Evolutionary conservation across 2,113 vertebrate species (phyloP), one percentile per base, ranked within the genome.

Genomic region (Trematocara macrostoma): DNA sequence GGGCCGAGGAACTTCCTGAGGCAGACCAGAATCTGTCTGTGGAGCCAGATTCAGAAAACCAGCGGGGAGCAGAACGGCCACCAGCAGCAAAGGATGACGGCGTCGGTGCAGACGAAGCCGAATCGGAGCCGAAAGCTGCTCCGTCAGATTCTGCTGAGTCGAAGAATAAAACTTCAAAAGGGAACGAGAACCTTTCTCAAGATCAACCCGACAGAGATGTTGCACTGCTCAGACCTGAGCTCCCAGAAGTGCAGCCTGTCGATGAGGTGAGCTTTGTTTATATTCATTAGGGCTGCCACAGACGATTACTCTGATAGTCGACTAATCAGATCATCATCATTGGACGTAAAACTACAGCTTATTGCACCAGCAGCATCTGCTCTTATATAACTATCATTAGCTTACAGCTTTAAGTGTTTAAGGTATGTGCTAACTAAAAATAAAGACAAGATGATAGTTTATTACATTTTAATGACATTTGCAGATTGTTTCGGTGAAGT

Each of bases 251-350:
- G 3, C 47, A 2, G 12, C 45, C 64, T 5, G 20, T 42, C 31
- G 47, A 51, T 78, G 57, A 81, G 85, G 94, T 93, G 76, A 91
- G 89, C 7, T 29, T 42, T 29, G 42, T 34, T 31, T 10, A 23
- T 42, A 55, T 31, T 5, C 23, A 26, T 11, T 47, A 15, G 42
- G 6, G 42, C 42, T 42, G 40, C 40, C 40, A 42, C 40, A 42
- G 12, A 42, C 5, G 40, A 42, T 42, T 42, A 42, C 12, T 45
- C 12, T 45, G 42, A 45, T 14, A 45, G 42, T 45, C 2, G 5
- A 5, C 40, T 42, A 42, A 42, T 42, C 40, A 42, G 40, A 40
- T 40, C 40, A 40, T 11, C 40, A 40, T 40, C 40, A 40, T 40
- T 42, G 5, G 1, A 11, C 5, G 5, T 42, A 42, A 42, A 42